Evolutionary conservation across 2,888 invertebrate species (phyloP).

Genomic region (Drosophila mercatorum): DNA sequence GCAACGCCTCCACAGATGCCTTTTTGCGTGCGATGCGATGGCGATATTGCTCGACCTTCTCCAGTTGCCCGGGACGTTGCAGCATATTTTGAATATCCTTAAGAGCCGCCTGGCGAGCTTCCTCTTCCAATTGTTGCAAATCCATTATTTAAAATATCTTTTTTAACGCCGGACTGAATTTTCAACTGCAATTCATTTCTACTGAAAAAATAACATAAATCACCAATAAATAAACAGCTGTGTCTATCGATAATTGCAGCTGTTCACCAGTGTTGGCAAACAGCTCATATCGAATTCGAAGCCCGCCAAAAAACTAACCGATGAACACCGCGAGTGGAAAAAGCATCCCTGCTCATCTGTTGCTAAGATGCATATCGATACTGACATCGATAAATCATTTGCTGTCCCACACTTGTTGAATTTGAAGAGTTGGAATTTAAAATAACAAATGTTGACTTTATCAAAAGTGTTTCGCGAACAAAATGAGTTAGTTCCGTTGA

Average conservation of each 20-base stretch:
- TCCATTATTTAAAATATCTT: slow-evolving; percentile 72
- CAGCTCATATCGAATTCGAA: neutral
- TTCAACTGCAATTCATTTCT: neutral
- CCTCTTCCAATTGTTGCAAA: slow-evolving; percentile 90
- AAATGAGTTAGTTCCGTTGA: slow-evolving; percentile 24
- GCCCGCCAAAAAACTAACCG: neutral
- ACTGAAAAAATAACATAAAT: neutral
- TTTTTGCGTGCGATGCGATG: slow-evolving; percentile 84
- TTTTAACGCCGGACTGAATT: neutral
- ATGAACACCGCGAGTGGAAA: neutral
- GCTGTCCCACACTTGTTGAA: too few relatives aligned
- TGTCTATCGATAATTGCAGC: slow-evolving; percentile 6
- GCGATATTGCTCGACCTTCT: slow-evolving; percentile 88
- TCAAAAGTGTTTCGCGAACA: slow-evolving; percentile 25
- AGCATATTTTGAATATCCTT: slow-evolving; percentile 96
- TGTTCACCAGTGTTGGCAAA: neutral
- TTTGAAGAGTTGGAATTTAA: neutral
- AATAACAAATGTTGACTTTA: slow-evolving; percentile 22
- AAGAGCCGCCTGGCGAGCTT: slow-evolving; percentile 91
- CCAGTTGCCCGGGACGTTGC: slow-evolving; percentile 97
- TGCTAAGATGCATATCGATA: neutral
- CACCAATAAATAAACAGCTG: slow-evolving; percentile 7
- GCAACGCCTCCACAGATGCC: slow-evolving; percentile 83
- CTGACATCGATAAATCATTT: slow-evolving; percentile 5
- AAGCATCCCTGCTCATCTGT: neutral